phyloP scores from a whole-genome alignment of 1,140 invertebrate species.

The Prorops nasuta region DNA sequence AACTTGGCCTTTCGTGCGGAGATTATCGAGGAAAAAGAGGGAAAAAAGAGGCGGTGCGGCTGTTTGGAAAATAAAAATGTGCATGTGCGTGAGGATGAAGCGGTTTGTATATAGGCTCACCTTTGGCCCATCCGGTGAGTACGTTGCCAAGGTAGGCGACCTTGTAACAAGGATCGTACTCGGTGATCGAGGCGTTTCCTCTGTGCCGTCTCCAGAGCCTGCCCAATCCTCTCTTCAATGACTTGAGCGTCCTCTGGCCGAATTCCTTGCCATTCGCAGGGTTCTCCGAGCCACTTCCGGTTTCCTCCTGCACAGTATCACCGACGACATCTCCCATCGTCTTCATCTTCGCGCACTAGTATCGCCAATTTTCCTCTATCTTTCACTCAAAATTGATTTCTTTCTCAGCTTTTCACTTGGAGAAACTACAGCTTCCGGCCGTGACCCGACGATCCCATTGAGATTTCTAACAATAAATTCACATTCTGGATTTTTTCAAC shows the following conservation, averaged over 20 bases:
- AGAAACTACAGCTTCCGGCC: not conserved
- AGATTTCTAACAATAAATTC: too few relatives aligned
- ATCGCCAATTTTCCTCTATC: not conserved
- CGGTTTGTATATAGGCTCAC: constrained; percentile 51
- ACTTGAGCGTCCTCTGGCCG: constrained; percentile 55
- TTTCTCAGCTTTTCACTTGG: not conserved
- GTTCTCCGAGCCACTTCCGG: constrained; percentile 22
- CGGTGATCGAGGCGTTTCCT: constrained; percentile 76
- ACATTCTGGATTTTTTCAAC: too few relatives aligned
- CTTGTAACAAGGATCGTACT: constrained; percentile 90
- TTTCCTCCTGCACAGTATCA: constrained; percentile 34
- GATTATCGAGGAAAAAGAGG: too few relatives aligned
- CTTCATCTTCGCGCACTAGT: constrained; percentile 33
- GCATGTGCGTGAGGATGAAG: not conserved
- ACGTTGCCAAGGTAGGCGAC: constrained; percentile 97
- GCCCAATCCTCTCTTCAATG: constrained; percentile 59
- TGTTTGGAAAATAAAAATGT: not conserved
- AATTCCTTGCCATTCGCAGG: constrained; percentile 52
- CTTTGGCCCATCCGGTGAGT: constrained; percentile 97
- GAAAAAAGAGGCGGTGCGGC: not conserved
- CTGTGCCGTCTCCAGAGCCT: constrained; percentile 70
- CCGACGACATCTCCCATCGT: constrained; percentile 47
- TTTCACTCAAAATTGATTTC: not conserved
- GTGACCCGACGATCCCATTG: too few relatives aligned
- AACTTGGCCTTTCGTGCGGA: too few relatives aligned